Evolutionary conservation across 1,140 invertebrate genomes (phyloP).

Genomic region (Zaprionus camerounensis): DNA sequence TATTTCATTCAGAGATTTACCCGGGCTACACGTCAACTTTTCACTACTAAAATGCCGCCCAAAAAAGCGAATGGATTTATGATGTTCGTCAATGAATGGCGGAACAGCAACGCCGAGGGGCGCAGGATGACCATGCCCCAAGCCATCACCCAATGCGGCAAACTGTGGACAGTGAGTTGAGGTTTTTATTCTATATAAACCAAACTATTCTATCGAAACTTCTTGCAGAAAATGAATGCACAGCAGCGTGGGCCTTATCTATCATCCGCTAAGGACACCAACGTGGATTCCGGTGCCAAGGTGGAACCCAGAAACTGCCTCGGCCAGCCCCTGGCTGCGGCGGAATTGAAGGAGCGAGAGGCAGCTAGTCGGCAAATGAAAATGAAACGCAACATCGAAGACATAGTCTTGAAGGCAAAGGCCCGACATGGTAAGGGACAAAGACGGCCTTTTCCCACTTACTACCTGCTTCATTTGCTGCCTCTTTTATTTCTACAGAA

Average conservation of each 20-base stretch:
- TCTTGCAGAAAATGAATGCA: constrained; percentile 42
- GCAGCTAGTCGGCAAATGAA: background rate
- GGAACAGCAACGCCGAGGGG: background rate
- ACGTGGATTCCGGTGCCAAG: background rate
- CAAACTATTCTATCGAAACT: background rate
- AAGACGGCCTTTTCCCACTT: too few species aligned
- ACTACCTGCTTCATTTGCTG: background rate
- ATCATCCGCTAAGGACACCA: constrained; percentile 40
- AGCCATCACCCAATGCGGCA: constrained; percentile 45
- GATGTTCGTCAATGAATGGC: constrained; percentile 60
- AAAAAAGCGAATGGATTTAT: constrained; percentile 60
- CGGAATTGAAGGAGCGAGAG: constrained; percentile 45
- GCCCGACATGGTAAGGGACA: constrained; percentile 42
- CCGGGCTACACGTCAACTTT: background rate
- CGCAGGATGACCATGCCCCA: constrained; percentile 15
- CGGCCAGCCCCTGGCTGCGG: constrained; percentile 37
- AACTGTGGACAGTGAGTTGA: constrained; percentile 43
- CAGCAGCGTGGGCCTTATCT: constrained; percentile 56
- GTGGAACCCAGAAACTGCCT: constrained; percentile 46
- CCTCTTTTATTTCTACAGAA: constrained; percentile 29
- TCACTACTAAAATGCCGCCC: constrained; percentile 41
- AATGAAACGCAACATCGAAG: constrained; percentile 68
- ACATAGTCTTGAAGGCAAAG: constrained; percentile 40
- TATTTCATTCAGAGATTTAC: background rate
- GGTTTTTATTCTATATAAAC: background rate